Percentiles rank a stretch among this genome's conserved stretches.
phyloP scores from a whole-genome alignment of 2,113 vertebrate species.

The Sarotherodon lohbergeri region DNA sequence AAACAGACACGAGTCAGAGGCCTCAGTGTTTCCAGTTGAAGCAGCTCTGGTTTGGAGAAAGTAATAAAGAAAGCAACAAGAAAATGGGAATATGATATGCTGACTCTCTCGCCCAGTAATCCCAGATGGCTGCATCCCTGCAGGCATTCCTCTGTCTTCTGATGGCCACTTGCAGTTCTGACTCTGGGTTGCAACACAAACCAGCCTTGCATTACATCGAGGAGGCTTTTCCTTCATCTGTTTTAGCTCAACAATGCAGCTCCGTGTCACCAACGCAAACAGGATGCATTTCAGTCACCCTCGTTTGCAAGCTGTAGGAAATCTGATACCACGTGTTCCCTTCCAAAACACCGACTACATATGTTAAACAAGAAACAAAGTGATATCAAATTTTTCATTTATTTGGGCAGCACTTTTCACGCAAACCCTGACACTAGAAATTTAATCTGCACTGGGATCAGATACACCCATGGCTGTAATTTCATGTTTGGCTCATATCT shows the following conservation, averaged over 20 bases:
- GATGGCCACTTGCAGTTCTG: slow-evolving; percentile 16
- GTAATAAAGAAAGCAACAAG: neutral
- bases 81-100: slow-evolving; percentile 17
- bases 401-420: neutral
- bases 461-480: neutral
- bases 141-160: slow-evolving; percentile 6
- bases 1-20: neutral
- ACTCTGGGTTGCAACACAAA: slow-evolving; percentile 30
- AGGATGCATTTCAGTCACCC: neutral
- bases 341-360: neutral
- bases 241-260: slow-evolving; percentile 8
- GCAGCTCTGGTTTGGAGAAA: slow-evolving; percentile 5
- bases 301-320: neutral
- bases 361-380: neutral
- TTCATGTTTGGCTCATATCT: neutral
- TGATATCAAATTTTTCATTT: neutral
- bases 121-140: slow-evolving; percentile 15
- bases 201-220: neutral
- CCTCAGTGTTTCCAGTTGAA: neutral
- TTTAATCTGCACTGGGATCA: neutral
- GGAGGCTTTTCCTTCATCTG: slow-evolving; percentile 1
- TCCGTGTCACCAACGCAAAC: neutral
- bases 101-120: slow-evolving; percentile 17
- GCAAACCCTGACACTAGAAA: neutral
- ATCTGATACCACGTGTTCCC: neutral